phyloP scores from a whole-genome alignment of 2,113 vertebrate species.

The Otus sunia region DNA sequence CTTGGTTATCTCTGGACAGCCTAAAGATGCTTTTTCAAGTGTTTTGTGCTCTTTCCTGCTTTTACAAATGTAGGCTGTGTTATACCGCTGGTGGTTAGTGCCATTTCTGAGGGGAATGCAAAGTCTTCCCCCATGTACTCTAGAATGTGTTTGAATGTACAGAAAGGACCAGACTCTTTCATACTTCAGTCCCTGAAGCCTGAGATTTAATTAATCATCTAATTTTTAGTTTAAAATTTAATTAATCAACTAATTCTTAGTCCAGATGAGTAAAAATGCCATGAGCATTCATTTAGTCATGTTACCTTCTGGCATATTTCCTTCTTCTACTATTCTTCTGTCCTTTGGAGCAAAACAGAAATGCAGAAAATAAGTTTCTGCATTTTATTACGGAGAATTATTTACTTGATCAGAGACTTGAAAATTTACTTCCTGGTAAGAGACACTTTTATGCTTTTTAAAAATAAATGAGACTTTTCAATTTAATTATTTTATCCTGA shows the following conservation, averaged over 20 bases:
- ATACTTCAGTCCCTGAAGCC: not conserved
- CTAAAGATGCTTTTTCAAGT: not conserved
- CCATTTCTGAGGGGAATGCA: not conserved
- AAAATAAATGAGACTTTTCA: conserved; percentile 4
- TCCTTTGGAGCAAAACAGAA: not conserved
- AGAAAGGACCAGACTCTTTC: not conserved
- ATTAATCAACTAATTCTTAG: not conserved
- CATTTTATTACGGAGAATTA: conserved; percentile 1
- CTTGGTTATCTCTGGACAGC: not conserved
- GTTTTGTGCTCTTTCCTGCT: not conserved
- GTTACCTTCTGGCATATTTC: not conserved
- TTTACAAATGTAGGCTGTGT: not conserved
- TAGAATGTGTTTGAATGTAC: not conserved
- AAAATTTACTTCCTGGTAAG: not conserved
- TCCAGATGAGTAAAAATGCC: conserved; percentile 1
- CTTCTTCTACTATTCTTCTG: not conserved
- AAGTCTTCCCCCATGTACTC: not conserved
- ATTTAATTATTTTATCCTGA: not conserved
- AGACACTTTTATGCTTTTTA: not conserved
- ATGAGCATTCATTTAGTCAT: not conserved
- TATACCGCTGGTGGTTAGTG: not conserved
- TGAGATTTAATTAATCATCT: not conserved
- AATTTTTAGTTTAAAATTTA: not conserved
- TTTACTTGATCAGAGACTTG: not conserved
- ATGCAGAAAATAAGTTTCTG: not conserved